Conservation (phyloP, 92 coral and sea anemone species). For the Zoanthus gigantus region DNA sequence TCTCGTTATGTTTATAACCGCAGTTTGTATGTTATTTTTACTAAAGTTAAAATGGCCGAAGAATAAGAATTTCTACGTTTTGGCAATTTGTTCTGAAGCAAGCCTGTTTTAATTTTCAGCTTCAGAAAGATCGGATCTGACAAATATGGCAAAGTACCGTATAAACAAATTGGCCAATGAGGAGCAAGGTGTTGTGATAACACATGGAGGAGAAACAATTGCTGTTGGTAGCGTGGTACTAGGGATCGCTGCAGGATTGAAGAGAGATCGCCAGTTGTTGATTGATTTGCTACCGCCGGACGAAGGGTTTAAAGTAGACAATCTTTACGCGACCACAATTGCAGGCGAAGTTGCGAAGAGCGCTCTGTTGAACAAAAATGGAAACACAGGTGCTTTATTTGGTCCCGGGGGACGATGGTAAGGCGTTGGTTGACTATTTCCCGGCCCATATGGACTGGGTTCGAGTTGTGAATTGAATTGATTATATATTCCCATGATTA, state of each 20-base stretch:
- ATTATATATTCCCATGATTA: too few relatives aligned
- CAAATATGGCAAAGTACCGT: constrained; percentile 56
- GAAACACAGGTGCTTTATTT: constrained; percentile 30
- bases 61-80: neutral
- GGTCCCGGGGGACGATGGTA: constrained; percentile 72
- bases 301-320: constrained; percentile 67
- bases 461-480: too few relatives aligned
- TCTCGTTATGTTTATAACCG: too few relatives aligned
- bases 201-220: constrained; percentile 68
- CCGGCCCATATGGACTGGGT: too few relatives aligned
- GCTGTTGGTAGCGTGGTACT: constrained; percentile 80
- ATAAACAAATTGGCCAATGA: constrained; percentile 31
- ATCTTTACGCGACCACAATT: constrained; percentile 75
- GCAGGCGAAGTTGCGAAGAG: constrained; percentile 66
- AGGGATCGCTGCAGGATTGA: constrained; percentile 82
- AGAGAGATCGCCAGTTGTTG: constrained; percentile 54
- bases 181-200: constrained; percentile 71
- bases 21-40: too few relatives aligned
- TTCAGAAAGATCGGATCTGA: constrained; percentile 44
- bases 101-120: neutral
- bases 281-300: constrained; percentile 60
- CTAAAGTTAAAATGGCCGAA: too few relatives aligned
- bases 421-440: neutral
- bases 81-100: neutral
- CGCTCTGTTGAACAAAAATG: constrained; percentile 33